A percentile compares a stretch with the other conserved stretches of the same genome.
These are phyloP conservation scores for Periophthalmus modestus DNA, from an alignment of 2,113 vertebrate genomes.

Conservation along the genomic window DNA sequence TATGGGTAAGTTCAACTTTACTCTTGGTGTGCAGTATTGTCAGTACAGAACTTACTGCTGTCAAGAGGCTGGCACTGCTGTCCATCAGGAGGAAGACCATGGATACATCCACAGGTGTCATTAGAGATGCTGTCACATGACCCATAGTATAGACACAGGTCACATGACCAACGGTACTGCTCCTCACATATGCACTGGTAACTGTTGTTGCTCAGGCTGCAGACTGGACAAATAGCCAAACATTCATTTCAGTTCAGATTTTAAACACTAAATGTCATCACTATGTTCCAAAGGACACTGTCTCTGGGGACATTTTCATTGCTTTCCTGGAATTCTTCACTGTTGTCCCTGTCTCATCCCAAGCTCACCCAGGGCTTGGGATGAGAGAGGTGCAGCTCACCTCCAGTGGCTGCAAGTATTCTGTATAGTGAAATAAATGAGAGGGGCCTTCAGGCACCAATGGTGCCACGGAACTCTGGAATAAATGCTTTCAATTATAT, in stretches of 20 bases:
- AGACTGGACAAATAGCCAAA: slow-evolving; percentile 32
- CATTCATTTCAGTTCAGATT: neutral
- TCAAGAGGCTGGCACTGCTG: slow-evolving; percentile 24
- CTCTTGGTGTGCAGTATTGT: neutral
- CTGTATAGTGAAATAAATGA: too few relatives aligned
- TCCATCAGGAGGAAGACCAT: slow-evolving; percentile 29
- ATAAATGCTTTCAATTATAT: too few relatives aligned
- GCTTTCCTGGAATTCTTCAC: too few relatives aligned
- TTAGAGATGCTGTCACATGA: slow-evolving; percentile 27
- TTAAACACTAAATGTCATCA: neutral
- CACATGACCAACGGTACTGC: slow-evolving; percentile 38
- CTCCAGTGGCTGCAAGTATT: too few relatives aligned
- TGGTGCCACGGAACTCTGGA: too few relatives aligned
- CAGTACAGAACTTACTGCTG: slow-evolving; percentile 8
- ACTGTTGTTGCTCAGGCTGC: neutral
- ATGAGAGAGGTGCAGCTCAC: too few relatives aligned
- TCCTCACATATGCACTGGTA: slow-evolving; percentile 50
- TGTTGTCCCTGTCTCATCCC: too few relatives aligned
- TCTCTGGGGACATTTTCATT: too few relatives aligned
- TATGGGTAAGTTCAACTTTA: neutral
- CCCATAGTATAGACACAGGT: slow-evolving; percentile 41
- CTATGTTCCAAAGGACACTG: too few relatives aligned
- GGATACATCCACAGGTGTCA: slow-evolving; percentile 46
- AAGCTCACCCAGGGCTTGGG: too few relatives aligned
- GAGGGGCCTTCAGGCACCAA: too few relatives aligned